A percentile compares a stretch with the other conserved stretches of the same genome.
Conservation (phyloP, 1,140 invertebrate species). For the Phthorimaea operculella region DNA sequence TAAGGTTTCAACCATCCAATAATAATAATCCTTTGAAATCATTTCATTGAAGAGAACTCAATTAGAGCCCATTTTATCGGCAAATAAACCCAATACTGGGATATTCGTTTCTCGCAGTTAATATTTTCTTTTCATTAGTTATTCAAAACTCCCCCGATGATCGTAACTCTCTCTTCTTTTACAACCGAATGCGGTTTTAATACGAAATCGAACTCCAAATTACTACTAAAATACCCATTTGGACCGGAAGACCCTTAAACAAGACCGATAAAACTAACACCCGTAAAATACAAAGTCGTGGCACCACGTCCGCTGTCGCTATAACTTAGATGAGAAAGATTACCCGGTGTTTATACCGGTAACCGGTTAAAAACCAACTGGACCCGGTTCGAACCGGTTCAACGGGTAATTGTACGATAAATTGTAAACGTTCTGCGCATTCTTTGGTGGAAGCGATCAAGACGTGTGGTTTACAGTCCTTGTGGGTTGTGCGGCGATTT, state of each 20-base stretch:
- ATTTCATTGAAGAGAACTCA: too few relatives aligned
- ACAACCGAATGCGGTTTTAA: neutral
- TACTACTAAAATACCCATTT: constrained; percentile 5
- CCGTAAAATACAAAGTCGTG: constrained; percentile 12
- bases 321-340: constrained; percentile 12
- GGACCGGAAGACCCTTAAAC: constrained; percentile 8
- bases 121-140: too few relatives aligned
- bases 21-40: too few relatives aligned
- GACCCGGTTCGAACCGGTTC: neutral
- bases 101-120: too few relatives aligned
- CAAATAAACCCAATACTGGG: too few relatives aligned
- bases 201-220: neutral
- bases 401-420: neutral
- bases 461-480: neutral
- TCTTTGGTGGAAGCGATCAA: neutral
- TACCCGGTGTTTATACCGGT: neutral
- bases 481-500: too few relatives aligned
- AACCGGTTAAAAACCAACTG: neutral
- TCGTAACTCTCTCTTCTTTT: too few relatives aligned
- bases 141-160: too few relatives aligned
- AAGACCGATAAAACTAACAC: constrained; percentile 11
- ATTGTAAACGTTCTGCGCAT: neutral
- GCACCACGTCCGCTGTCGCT: constrained; percentile 9
- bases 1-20: too few relatives aligned
- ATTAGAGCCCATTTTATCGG: too few relatives aligned